Evolutionary conservation across 2,113 vertebrate genomes (phyloP), one percentile per base, ranked within the genome.

Genomic region (Hippocampus guttulatus): DNA sequence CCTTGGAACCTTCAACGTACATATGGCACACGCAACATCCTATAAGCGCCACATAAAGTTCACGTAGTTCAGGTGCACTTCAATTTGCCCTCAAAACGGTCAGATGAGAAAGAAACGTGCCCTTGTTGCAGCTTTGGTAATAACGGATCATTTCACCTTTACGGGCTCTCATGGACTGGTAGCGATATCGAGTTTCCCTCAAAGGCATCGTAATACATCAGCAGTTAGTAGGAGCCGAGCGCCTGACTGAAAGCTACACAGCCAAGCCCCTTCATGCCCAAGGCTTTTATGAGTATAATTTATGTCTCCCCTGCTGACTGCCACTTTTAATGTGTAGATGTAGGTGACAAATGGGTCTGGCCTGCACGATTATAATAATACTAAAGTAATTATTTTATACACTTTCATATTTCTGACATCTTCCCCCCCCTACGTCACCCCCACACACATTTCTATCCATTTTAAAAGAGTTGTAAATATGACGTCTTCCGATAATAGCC

Each of bases 241-340:
- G 66, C 33, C 62, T 73, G 67, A 45, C 25, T 3, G 54, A 74
- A 45, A 74, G 64, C 54, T 43, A 9, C 14, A 38, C 60, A 58
- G 63, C 80, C 69, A 64, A 69, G 60, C 60, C 51, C 33, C 33
- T 25, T 25, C 2, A 55, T 61, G 38, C 45, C 47, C 40, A 20
- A n/a, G 71, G 54, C 55, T 23, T 73, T 73, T 41, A 68, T 64
- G 52, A 65, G 52, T 52, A 40, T 75, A 30, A 78, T 73, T 54
- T 60, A 73, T 75, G 69, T 54, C 18, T 40, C 55, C 64, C 18
- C 60, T 12, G 40, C 60, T 67, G 68, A 38, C 64, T 64, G 21
- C 9, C 18, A 55, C n/a, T 52, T 66, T 33, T 25, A 54, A 63
- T 58, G 38, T 14, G 8, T 49, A 49, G 33, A 47, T 41, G 52